Percentiles rank a stretch among this genome's conserved stretches.
These are phyloP conservation scores for Gymnothorax javanicus DNA, from an alignment of 2,797 vertebrate species.

Conservation along the genomic window DNA sequence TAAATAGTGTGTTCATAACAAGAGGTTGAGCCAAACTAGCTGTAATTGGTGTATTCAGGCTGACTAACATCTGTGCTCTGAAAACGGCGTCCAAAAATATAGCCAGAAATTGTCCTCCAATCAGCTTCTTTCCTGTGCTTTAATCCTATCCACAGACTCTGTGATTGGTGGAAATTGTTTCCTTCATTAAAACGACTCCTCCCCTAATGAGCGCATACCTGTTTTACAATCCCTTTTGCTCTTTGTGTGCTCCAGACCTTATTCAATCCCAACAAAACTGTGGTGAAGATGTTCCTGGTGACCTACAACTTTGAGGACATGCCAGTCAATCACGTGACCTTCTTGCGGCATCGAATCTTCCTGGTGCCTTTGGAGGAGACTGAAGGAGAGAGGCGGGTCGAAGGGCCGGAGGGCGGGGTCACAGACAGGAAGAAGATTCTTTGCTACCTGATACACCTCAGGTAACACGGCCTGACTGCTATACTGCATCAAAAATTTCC, in stretches of 20 bases:
- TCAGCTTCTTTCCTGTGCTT: neutral
- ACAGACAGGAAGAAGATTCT: constrained; percentile 84
- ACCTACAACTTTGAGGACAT: constrained; percentile 96
- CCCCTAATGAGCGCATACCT: neutral
- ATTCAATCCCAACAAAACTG: constrained; percentile 99
- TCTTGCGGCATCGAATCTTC: constrained; percentile 96
- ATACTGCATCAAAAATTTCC: neutral
- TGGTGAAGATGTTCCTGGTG: constrained; percentile 99
- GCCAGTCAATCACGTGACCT: constrained; percentile 96
- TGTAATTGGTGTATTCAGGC: neutral
- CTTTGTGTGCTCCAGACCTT: constrained; percentile 82
- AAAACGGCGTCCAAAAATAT: neutral
- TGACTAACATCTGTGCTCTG: neutral
- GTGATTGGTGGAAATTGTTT: constrained; percentile 1
- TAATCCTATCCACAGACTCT: neutral
- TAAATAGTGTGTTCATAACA: too few species aligned
- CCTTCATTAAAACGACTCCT: neutral
- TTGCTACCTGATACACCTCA: constrained; percentile 97
- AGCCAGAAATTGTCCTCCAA: neutral
- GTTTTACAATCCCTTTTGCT: neutral
- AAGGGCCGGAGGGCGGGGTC: constrained; percentile 40
- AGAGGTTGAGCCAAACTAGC: too few species aligned
- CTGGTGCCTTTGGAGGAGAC: constrained; percentile 89
- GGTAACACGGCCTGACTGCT: constrained; percentile 65
- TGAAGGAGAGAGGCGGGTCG: constrained; percentile 51